These are phyloP conservation scores for Galago senegalensis DNA, from an alignment of 2,797 vertebrate genomes.

Conservation along the genomic window DNA sequence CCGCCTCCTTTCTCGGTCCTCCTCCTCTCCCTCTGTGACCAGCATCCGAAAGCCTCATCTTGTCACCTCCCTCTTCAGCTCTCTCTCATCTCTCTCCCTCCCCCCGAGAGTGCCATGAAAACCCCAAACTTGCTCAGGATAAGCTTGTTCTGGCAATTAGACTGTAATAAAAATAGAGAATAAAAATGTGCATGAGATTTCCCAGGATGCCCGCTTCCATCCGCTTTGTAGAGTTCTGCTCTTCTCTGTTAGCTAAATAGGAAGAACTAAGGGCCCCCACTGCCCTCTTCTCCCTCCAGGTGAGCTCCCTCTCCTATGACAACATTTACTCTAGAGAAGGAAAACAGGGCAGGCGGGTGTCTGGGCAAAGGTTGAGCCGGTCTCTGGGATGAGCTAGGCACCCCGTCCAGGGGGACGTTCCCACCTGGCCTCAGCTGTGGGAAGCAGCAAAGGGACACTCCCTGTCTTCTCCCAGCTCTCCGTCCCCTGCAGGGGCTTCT, in stretches of 20 bases:
- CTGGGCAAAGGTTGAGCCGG: neutral
- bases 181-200: neutral
- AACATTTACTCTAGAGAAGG: neutral
- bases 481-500: neutral
- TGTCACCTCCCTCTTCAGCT: no score
- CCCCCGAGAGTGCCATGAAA: neutral
- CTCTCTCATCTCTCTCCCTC: neutral
- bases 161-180: neutral
- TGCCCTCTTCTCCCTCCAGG: neutral
- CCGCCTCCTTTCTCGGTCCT: slow-evolving; percentile 66
- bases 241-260: neutral
- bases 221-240: slow-evolving; percentile 29
- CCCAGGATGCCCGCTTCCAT: neutral
- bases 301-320: neutral
- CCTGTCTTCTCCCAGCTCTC: neutral
- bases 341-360: neutral
- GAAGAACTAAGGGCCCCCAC: neutral
- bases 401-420: neutral
- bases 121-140: neutral
- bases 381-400: neutral
- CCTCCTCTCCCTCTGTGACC: slow-evolving; percentile 36
- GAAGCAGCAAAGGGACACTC: neutral
- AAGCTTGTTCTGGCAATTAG: neutral
- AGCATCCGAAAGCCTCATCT: no score
- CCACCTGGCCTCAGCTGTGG: neutral